Conservation (phyloP, 2,113 vertebrate species). For the Erythrocebus patas region DNA sequence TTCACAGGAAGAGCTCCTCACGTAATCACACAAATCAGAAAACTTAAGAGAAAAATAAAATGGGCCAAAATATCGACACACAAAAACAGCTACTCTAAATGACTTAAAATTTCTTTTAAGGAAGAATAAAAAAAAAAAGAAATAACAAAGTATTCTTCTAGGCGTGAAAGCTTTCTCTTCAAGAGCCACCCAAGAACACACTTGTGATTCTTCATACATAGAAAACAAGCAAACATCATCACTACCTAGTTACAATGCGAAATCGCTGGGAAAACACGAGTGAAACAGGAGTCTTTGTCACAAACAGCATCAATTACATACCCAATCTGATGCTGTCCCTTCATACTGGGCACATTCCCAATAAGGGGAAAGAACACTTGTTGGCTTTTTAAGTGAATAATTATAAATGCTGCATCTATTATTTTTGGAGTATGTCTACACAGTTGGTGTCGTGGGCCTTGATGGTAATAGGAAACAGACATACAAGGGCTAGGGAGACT, state of each 20-base stretch:
- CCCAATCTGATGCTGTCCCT: too few relatives aligned
- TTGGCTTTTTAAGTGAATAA: background rate
- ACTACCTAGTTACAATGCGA: background rate
- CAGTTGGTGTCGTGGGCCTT: background rate
- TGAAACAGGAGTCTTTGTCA: background rate
- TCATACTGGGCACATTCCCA: background rate
- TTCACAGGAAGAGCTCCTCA: background rate
- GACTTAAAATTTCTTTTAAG: background rate
- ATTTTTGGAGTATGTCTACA: background rate
- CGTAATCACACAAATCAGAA: background rate
- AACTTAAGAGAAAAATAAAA: background rate
- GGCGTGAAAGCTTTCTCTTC: background rate
- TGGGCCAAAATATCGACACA: background rate
- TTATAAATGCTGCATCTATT: fast-evolving
- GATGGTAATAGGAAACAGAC: background rate
- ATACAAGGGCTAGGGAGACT: background rate
- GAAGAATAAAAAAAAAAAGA: background rate
- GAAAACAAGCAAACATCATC: background rate
- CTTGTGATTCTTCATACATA: background rate
- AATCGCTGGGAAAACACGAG: background rate
- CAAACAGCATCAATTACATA: background rate
- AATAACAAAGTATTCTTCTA: background rate
- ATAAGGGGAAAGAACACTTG: fast-evolving
- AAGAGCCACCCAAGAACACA: background rate
- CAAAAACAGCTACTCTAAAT: background rate